Evolutionary conservation across 2,888 invertebrate species (phyloP), one percentile per base, ranked within the genome.

Genomic region (Drosophila hamatofila): DNA sequence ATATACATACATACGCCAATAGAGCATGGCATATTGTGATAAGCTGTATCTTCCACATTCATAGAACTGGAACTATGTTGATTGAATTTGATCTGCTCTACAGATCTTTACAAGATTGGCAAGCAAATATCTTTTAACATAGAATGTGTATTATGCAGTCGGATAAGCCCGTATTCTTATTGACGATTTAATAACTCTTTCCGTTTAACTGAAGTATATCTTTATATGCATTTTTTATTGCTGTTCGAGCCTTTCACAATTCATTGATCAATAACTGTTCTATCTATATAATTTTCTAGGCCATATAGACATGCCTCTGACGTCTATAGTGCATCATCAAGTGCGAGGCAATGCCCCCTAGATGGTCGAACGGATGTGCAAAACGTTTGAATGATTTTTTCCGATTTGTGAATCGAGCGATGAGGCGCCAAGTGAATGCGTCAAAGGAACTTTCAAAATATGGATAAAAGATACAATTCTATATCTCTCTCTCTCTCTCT

Each of bases 281-380:
- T n/a, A 27, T 11, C 21, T 9, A 11, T n/a, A n/a, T 48, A 11
- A 48, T 48, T 14, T 49, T 18, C 2, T 30, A 27, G 46, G 11
- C 27, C 18, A 27, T 48, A 48, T 11, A 27, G 3, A 11, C 27
- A 5, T 30, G 30, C 49, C 49, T 49, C 49, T 46, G 44, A 46
- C 57, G 51, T 42, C n/a, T 30, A 21, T 41, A 21, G 18, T 30
- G 49, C 49, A 30, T 18, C 18, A 48, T 30, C 49, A 12, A 18
- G 7, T 30, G 30, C 12, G 33, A 49, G 49, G 30, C 49, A 33
- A 49, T 49, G 30, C 30, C 30, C 49, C 49, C 2, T 49, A 39
- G 37, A 42, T 61, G 70, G 75, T n/a, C 63, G 2, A 57, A 16
- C 75, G 74, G 69, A 74, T 64, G 69, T 74, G 63, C 16, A 16